Base-by-base conservation (phyloP, 2,113 vertebrate genomes). In the Alosa alosa region DNA sequence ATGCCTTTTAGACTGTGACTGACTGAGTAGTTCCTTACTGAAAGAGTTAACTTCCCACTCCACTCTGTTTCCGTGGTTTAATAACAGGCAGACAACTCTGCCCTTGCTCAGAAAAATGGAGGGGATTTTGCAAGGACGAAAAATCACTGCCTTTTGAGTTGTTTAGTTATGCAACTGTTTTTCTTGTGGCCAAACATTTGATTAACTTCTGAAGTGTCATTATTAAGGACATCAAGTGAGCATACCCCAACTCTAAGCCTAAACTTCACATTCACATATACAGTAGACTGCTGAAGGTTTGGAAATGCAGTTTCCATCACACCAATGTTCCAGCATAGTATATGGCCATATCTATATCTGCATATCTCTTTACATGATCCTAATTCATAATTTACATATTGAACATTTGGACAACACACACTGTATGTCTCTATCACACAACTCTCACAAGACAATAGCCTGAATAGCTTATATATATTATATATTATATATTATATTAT, bases 41-140 rank as follows among this genome's bases (percentile, higher is more conserved):
- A 55, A 72, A 86, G 85, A 20, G 60, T 83, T 86, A 50, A 83
- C 31, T 22, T 72, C 68, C 85, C 81, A 86, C 55, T 83, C 82
- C 50, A 25, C 64, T 47, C 49, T 7, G 46, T 3, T 41, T 18
- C 25, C 25, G 2, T 3, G 9, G 20, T 68, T 84, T 68, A 55
- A 87, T 50, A 64, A 87, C 50, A 64, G 22, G 60, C 60, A 47
- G 57, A 68, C 31, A 31, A 31, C 31, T 31, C 31, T 31, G 31
- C 60, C 17, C 31, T 31, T 81, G 41, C 10, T 46, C 31, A 20
- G 39, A 52, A 82, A 86, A 83, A 39, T 39, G 85, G 82, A 49
- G 57, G 82, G 10, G 36, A 36, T 78, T 83, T 55, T 49, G 13
- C 22, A 2, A 13, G 52, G 64, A 22, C 4, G 45, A 52, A 17